A percentile compares a stretch with the other conserved stretches of the same genome.
Evolutionary conservation across 1,140 invertebrate genomes (phyloP).

Genomic region (Brachionus plicatilis): DNA sequence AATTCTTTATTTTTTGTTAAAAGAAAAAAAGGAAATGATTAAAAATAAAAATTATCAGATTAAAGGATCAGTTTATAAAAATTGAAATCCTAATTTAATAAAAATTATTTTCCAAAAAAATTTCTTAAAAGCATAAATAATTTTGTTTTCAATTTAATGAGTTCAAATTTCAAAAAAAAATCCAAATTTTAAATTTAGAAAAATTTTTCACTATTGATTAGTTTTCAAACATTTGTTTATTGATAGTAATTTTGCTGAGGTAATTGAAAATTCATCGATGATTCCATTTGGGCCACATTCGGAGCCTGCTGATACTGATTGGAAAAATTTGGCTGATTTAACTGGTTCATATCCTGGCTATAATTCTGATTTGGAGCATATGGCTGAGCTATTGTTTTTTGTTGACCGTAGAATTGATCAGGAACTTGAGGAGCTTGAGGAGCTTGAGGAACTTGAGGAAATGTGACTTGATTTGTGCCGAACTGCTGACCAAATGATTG

Average conservation of each 20-base stretch:
- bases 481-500: neutral
- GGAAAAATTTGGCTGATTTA: neutral
- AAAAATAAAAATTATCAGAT: too few relatives aligned
- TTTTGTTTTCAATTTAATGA: too few relatives aligned
- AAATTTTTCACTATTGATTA: neutral
- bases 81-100: too few relatives aligned
- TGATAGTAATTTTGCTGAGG: neutral
- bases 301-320: neutral
- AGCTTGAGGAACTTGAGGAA: neutral
- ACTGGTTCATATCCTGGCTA: neutral
- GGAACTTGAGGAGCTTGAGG: too few relatives aligned
- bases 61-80: too few relatives aligned
- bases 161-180: neutral
- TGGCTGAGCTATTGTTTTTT: neutral
- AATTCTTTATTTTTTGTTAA: too few relatives aligned
- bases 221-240: neutral
- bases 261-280: neutral
- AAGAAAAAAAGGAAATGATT: too few relatives aligned
- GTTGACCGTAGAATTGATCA: too few relatives aligned
- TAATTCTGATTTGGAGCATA: neutral
- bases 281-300: neutral
- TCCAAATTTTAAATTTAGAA: neutral
- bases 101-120: too few relatives aligned
- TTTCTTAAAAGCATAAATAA: too few relatives aligned
- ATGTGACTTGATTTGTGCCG: neutral